Conservation (phyloP, 2,888 invertebrate species). For the Aricia artaxerxes region DNA sequence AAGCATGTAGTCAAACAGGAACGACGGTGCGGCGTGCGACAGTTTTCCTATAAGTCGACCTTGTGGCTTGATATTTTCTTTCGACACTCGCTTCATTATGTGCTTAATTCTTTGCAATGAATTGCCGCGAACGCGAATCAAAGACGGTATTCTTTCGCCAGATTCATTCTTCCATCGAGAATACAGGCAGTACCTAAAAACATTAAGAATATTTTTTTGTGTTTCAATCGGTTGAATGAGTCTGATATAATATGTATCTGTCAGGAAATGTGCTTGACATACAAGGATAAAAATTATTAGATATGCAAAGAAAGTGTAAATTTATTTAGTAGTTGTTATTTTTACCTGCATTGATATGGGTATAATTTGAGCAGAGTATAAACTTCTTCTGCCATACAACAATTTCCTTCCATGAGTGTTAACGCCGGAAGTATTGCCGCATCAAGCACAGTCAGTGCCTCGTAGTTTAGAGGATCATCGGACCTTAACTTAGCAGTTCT, state of each 20-base stretch:
- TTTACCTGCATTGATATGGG: constrained; percentile 90
- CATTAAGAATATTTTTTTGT: constrained; percentile 29
- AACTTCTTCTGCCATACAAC: constrained; percentile 97
- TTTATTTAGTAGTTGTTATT: constrained; percentile 27
- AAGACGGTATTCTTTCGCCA: constrained; percentile 86
- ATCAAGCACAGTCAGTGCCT: constrained; percentile 92
- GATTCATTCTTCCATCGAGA: constrained; percentile 97
- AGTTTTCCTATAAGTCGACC: constrained; percentile 98
- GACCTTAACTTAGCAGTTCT: constrained; percentile 60
- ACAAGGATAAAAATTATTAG: too few species aligned
- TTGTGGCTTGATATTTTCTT: constrained; percentile 98
- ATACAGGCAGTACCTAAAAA: constrained; percentile 89
- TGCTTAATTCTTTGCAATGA: constrained; percentile 95
- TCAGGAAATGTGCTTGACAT: too few species aligned
- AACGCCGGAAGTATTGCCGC: constrained; percentile 94
- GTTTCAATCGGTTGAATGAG: neutral
- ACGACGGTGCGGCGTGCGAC: constrained; percentile 96
- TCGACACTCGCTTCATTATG: constrained; percentile 98
- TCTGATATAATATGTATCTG: too few species aligned
- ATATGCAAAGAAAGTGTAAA: too few species aligned
- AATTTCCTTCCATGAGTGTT: constrained; percentile 95
- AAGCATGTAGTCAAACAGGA: constrained; percentile 96
- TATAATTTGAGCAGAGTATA: constrained; percentile 93
- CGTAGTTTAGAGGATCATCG: constrained; percentile 86
- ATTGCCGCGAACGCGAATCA: constrained; percentile 92